Conservation (phyloP, 2,797 vertebrate genomes). For the Amazona finschi region DNA sequence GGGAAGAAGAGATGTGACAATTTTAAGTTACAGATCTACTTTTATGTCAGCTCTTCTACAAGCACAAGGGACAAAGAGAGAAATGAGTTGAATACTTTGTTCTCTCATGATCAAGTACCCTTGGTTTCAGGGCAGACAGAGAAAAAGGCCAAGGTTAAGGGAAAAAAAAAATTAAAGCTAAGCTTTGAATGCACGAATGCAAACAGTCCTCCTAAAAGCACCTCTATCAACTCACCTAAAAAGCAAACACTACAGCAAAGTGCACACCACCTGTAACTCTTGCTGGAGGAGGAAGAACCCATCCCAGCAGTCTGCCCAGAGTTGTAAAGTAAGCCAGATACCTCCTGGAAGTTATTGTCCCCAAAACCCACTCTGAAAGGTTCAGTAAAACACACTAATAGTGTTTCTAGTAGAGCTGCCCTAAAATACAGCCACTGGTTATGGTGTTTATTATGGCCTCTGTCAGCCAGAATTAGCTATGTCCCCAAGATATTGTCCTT, state of each 20-base stretch:
- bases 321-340: not conserved
- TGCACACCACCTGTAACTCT: rapidly evolving
- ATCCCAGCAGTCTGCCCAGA: rapidly evolving
- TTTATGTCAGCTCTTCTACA: not conserved
- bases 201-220: not conserved
- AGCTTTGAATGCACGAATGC: not conserved
- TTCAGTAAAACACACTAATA: not conserved
- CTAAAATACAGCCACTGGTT: not conserved
- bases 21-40: not conserved
- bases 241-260: not conserved
- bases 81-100: not conserved
- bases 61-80: not conserved
- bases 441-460: not conserved
- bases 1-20: not conserved
- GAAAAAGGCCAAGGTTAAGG: not conserved
- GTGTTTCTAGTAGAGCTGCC: not conserved
- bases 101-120: not conserved
- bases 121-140: not conserved
- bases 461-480: not conserved
- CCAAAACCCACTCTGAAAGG: not conserved
- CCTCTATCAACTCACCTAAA: not conserved
- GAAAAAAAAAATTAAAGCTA: not conserved
- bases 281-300: not conserved
- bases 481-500: not conserved
- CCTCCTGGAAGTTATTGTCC: not conserved